Percentiles rank a stretch among this genome's conserved stretches.
These are phyloP conservation scores for Netelia fuscicornis DNA, from an alignment of 2,888 invertebrate species.

Conservation along the genomic window DNA sequence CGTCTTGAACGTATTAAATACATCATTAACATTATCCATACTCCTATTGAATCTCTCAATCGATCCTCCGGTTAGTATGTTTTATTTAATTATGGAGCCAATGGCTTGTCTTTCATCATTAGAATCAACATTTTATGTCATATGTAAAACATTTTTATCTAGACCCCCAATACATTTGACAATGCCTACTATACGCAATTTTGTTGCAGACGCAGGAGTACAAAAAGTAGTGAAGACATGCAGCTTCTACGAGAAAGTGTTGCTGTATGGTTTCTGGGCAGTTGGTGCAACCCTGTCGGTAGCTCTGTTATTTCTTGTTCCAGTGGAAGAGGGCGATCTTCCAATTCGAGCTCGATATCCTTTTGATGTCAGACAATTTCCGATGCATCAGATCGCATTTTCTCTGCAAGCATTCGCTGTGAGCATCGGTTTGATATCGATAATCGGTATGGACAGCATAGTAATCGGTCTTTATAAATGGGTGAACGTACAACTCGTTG, in stretches of 20 bases:
- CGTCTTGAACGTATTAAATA: slow-evolving; percentile 63
- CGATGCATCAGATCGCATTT: slow-evolving; percentile 74
- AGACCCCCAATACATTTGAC: neutral
- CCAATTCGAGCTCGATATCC: slow-evolving; percentile 79
- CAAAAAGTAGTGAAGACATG: slow-evolving; percentile 36
- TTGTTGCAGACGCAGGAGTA: slow-evolving; percentile 50
- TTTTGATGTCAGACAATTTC: slow-evolving; percentile 73
- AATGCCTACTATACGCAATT: neutral
- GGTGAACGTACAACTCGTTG: slow-evolving; percentile 72
- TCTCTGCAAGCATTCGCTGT: slow-evolving; percentile 72
- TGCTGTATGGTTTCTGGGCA: slow-evolving; percentile 66
- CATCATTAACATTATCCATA: slow-evolving; percentile 63
- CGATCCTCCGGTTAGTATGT: slow-evolving; percentile 72
- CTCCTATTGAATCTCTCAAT: slow-evolving; percentile 68
- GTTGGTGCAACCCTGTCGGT: slow-evolving; percentile 70
- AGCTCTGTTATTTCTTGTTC: slow-evolving; percentile 74
- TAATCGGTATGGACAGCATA: slow-evolving; percentile 75
- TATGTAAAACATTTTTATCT: too few species aligned
- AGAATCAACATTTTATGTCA: too few species aligned
- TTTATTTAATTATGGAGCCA: neutral
- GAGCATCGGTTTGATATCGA: slow-evolving; percentile 72
- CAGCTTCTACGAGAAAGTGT: slow-evolving; percentile 60
- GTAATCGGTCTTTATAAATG: slow-evolving; percentile 71
- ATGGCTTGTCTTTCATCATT: too few species aligned
- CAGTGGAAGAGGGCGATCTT: slow-evolving; percentile 73